Base-by-base conservation (phyloP, 2,888 invertebrate species). In the Polyploca ridens region DNA sequence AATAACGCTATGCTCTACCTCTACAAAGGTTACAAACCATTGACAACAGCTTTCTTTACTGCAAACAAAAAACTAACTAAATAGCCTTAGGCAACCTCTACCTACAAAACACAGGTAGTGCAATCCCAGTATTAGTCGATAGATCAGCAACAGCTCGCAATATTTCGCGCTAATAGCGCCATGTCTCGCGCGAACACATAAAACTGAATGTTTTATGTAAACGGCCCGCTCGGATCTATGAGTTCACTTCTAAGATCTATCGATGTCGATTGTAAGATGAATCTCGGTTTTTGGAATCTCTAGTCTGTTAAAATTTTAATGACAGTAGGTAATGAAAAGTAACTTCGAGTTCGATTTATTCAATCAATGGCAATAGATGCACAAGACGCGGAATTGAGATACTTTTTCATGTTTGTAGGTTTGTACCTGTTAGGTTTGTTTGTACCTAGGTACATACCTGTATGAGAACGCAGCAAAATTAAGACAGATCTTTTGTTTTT, bases 111-210 rank as follows among this genome's bases (percentile, higher is more conserved):
- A 58, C 58, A 33, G 59, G 38, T 54, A 41, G 66, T 58, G 82
- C 90, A 91, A 91, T 92, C 86, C 73, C 69, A 74, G 79, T 87
- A 93, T 91, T 88, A 88, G 82, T 35, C 89, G 76, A 93, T 93
- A 90, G 77, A 91, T 93, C 93, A 92, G 84, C 46, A 35, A 62
- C 62, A 73, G 65, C 72, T 72, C 71, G 78, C 90, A 71, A 90
- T 93, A 87, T 78, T 89, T 92, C 83, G 79, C 79, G 60, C 70
- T 87, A 90, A 91, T 84, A 82, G 89, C 82, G 81, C 90, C 80
- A 85, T 90, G 84, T 82, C 74, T 90, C 84, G 84, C 69, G 63
- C 63, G 65, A 65, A 69, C 76, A 77, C 86, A 85, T 87, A 85
- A 87, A 79, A 75, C 77, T 92, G 87, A 90, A 91, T 91, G 82